A percentile compares a stretch with the other conserved stretches of the same genome.
Conservation (phyloP, 1,140 invertebrate species). For the Zaprionus kolodkinae region DNA sequence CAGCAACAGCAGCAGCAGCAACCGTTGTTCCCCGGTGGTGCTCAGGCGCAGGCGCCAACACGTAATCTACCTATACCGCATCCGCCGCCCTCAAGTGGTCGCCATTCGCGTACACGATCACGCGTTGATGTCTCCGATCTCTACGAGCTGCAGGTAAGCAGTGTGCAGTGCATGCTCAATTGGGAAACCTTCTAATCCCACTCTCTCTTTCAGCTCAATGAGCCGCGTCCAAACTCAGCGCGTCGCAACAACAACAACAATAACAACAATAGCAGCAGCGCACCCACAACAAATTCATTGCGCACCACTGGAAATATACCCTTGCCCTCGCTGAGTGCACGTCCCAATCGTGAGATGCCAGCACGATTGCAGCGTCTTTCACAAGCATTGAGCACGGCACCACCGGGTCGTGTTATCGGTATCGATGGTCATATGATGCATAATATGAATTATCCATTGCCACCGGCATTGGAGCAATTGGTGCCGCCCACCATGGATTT, state of each 20-base stretch:
- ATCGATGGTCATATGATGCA: neutral
- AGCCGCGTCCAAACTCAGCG: neutral
- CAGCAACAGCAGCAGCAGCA: neutral
- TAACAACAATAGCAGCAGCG: neutral
- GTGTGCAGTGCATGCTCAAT: too few relatives aligned
- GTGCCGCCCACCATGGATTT: conserved; percentile 41
- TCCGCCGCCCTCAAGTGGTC: conserved; percentile 38
- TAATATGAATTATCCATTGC: conserved; percentile 29
- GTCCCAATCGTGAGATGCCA: conserved; percentile 53
- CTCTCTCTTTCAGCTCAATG: conserved; percentile 9
- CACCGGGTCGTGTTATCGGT: neutral
- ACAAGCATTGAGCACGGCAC: conserved; percentile 5
- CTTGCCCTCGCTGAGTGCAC: conserved; percentile 11
- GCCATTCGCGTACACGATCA: conserved; percentile 51
- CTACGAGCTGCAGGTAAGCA: conserved; percentile 40
- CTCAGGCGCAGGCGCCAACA: neutral
- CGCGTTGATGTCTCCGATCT: conserved; percentile 51
- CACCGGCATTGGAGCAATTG: conserved; percentile 46
- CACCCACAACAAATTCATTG: conserved; percentile 28
- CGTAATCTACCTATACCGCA: conserved; percentile 56
- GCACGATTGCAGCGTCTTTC: conserved; percentile 48
- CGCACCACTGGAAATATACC: conserved; percentile 16
- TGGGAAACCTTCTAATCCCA: too few relatives aligned
- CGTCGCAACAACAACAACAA: conserved; percentile 27
- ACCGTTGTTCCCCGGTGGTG: neutral